Base-by-base conservation (phyloP, 2,113 vertebrate genomes). In the Petrocephalus zakoni region DNA sequence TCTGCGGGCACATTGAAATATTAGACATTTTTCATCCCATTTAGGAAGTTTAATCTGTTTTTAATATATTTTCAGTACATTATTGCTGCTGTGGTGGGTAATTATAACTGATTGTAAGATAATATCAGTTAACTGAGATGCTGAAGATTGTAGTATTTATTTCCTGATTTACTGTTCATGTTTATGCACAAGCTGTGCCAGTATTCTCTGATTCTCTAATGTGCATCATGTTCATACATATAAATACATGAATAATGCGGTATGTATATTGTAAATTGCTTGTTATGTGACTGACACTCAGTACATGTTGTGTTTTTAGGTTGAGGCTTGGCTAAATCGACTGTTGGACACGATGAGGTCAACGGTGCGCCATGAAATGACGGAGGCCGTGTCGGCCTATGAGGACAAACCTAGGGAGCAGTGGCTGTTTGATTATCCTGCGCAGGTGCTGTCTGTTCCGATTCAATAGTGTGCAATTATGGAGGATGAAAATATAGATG, bases 361-460 rank as follows among this genome's bases (percentile, higher is more conserved):
- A 68, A 97, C 98, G 0, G 96, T 99, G 49, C 95, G 97, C 47
- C 95, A 96, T 0, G 93, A 96, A 93, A 96, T 99, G 97, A 94
- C 95, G 0, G 95, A 97, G 88, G 97, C 95, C 0, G 95, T 99
- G 7, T 85, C n/a, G 0, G 93, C 96, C 0, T 99, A 97, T 0
- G 98, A 99, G 89, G 97, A 99, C 83, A 99, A 98, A 90, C 95
- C 96, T 0, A 96, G 98, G 88, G 98, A 99, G 3, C 98, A 98
- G 91, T 99, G 97, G 97, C 95, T 98, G 51, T 96, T 97, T 78
- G 97, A 98, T 90, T 97, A 96, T 72, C 96, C 97, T 49, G 97
- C 97, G 89, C 97, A 98, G 97, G 97, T 97, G 95, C 87, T 25
- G 19, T 19, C 4, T 37, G 51, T 21, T 9, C 8, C 29, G 34